phyloP scores from a whole-genome alignment of 2,113 vertebrate genomes.

The Heterocephalus glaber region DNA sequence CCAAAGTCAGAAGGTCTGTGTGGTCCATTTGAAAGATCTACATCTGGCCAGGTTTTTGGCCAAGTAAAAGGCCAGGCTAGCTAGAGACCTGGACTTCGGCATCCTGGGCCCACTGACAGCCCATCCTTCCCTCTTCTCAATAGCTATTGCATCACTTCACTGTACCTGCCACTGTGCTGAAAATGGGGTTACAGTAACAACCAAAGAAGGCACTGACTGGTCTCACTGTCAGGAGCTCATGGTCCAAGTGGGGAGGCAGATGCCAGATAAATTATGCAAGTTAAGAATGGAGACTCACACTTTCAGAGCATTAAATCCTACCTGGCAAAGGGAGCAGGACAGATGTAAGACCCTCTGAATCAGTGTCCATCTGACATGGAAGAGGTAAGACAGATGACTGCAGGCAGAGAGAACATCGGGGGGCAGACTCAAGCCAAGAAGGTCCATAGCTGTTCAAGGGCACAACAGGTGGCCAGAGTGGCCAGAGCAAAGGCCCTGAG shows the following conservation, averaged over 20 bases:
- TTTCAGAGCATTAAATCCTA: not conserved
- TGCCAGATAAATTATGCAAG: not conserved
- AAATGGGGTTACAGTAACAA: not conserved
- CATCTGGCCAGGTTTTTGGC: not conserved
- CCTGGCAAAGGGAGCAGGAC: not conserved
- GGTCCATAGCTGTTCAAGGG: not conserved
- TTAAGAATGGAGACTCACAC: not conserved
- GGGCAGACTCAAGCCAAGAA: not conserved
- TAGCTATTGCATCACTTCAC: too few species aligned
- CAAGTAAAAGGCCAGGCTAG: not conserved
- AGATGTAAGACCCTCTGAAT: not conserved
- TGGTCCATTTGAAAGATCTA: not conserved
- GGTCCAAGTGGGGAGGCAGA: not conserved
- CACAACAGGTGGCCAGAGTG: too few species aligned
- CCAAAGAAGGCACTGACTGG: not conserved
- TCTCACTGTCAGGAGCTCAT: not conserved
- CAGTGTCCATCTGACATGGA: not conserved
- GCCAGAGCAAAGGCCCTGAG: not conserved
- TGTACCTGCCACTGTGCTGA: not conserved
- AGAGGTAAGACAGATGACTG: not conserved
- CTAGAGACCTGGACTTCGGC: not conserved
- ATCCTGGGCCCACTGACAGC: not conserved
- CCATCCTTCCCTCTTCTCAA: accelerated
- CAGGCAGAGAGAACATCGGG: not conserved
- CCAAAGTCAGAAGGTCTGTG: not conserved